These are phyloP conservation scores for Sarcophaga bullata DNA, from an alignment of 1,140 invertebrate genomes.

Conservation along the genomic window DNA sequence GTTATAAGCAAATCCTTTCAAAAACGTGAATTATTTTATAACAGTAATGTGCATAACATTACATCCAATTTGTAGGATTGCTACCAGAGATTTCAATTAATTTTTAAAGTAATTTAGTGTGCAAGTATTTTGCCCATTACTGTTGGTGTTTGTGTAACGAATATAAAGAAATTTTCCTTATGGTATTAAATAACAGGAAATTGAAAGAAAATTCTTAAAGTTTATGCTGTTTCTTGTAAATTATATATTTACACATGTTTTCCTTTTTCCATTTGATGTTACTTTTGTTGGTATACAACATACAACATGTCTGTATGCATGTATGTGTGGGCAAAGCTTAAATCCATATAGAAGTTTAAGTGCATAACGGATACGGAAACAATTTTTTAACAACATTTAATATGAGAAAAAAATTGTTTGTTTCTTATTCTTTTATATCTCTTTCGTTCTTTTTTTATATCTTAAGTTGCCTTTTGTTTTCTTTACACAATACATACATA, in stretches of 20 bases:
- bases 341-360: slow-evolving; percentile 11
- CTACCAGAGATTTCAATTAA: no score
- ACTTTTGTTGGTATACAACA: not conserved
- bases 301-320: not conserved
- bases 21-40: no score
- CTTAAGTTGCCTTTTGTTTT: not conserved
- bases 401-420: slow-evolving; percentile 18
- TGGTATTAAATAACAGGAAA: slow-evolving; percentile 28
- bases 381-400: slow-evolving; percentile 40
- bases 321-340: not conserved
- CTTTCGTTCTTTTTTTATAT: not conserved
- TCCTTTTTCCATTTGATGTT: not conserved
- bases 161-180: not conserved
- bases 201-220: slow-evolving; percentile 31
- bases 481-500: not conserved
- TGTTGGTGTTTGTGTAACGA: not conserved
- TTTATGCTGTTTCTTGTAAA: slow-evolving; percentile 16
- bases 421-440: slow-evolving; percentile 14
- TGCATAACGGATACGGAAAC: slow-evolving; percentile 39
- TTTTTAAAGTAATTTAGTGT: no score
- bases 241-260: slow-evolving; percentile 2
- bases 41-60: no score
- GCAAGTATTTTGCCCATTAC: no score
- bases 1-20: no score
- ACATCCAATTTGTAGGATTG: no score